Conservation (phyloP, 2,113 vertebrate species). For the Polyodon spathula region DNA sequence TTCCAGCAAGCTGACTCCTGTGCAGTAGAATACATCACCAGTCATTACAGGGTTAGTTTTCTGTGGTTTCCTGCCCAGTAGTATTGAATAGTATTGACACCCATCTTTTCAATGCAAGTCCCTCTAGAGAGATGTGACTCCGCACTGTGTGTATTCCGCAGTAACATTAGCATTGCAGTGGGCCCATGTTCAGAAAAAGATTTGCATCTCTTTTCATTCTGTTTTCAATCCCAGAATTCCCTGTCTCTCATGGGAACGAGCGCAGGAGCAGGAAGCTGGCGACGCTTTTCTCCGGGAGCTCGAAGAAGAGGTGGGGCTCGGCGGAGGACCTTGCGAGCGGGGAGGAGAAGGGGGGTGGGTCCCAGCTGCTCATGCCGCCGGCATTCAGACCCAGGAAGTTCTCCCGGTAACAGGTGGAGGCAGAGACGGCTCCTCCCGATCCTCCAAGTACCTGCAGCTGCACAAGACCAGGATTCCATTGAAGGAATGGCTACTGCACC, state of each 20-base stretch:
- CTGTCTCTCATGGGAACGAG: constrained; percentile 45
- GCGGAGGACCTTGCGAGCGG: constrained; percentile 44
- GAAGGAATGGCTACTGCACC: too few species aligned
- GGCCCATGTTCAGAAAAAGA: too few species aligned
- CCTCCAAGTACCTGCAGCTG: too few species aligned
- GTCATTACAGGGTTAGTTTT: too few species aligned
- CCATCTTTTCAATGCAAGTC: background rate
- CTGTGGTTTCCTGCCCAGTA: too few species aligned
- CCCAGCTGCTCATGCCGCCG: constrained; percentile 30
- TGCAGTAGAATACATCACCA: too few species aligned
- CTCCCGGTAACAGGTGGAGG: constrained; percentile 35
- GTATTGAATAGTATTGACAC: background rate
- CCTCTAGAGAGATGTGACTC: too few species aligned
- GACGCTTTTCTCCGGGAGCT: constrained; percentile 35
- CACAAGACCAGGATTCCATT: too few species aligned
- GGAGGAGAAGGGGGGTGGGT: constrained; percentile 36
- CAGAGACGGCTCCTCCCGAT: background rate
- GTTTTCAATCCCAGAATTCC: constrained; percentile 34
- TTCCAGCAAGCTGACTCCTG: too few species aligned
- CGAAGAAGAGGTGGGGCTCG: constrained; percentile 43
- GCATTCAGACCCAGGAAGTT: constrained; percentile 42
- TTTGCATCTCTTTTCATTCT: background rate
- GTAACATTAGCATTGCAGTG: background rate
- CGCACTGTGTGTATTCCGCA: too few species aligned
- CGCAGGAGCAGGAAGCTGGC: constrained; percentile 53